Percentiles rank a stretch among this genome's conserved stretches.
Conservation (phyloP, 1,140 invertebrate species). For the Leptonema lineaticorne region DNA sequence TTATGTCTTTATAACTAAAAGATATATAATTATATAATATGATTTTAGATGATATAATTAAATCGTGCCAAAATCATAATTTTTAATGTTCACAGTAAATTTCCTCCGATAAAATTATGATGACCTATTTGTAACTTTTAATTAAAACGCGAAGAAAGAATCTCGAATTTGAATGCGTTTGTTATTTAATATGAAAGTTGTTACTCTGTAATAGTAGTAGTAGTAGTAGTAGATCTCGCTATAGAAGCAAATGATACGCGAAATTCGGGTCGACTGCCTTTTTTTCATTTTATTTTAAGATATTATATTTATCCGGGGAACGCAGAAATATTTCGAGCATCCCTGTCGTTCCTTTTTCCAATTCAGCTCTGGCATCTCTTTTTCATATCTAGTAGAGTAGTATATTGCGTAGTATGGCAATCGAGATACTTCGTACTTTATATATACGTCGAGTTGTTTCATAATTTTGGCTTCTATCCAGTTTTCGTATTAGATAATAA, state of each 20-base stretch:
- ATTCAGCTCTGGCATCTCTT: not conserved
- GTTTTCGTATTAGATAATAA: slow-evolving; percentile 35
- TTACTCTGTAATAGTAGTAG: not conserved
- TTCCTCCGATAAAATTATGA: no score
- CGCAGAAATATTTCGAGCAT: not conserved
- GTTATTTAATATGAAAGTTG: not conserved
- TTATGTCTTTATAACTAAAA: no score
- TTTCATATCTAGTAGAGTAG: no score
- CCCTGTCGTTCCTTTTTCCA: not conserved
- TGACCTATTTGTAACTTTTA: no score
- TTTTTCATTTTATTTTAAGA: slow-evolving; percentile 29
- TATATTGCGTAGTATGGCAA: slow-evolving; percentile 14
- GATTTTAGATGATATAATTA: no score
- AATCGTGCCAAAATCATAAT: no score
- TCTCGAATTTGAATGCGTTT: not conserved
- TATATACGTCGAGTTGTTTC: slow-evolving; percentile 35
- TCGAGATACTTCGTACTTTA: slow-evolving; percentile 21
- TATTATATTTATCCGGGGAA: slow-evolving; percentile 19
- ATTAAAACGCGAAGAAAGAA: no score
- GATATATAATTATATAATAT: no score
- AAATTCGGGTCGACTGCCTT: slow-evolving; percentile 33
- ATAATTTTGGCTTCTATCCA: slow-evolving; percentile 38
- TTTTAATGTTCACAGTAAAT: no score
- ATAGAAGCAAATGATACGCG: slow-evolving; percentile 35
- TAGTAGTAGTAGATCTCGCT: not conserved